phyloP scores from a whole-genome alignment of 2,113 vertebrate species.

The Ciconia stormi region DNA sequence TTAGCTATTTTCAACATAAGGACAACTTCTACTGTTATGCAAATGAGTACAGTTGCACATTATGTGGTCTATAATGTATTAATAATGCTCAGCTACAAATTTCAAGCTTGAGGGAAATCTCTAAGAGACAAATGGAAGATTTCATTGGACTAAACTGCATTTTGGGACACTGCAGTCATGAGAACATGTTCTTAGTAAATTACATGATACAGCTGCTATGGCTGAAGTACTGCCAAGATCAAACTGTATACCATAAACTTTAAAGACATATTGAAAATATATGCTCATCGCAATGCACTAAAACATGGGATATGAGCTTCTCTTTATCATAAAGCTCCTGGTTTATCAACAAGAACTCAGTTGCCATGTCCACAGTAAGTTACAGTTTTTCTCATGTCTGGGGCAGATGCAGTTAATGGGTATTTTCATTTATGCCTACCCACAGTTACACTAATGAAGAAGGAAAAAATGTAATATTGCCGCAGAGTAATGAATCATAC shows the following conservation, averaged over 20 bases:
- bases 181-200: conserved; percentile 6
- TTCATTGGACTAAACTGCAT: not conserved
- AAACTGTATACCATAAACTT: not conserved
- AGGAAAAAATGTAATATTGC: not conserved
- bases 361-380: not conserved
- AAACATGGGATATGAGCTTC: not conserved
- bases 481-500: not conserved
- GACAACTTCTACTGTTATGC: not conserved
- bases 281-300: not conserved
- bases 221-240: not conserved
- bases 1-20: not conserved
- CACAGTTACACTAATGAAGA: not conserved
- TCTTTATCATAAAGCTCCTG: not conserved
- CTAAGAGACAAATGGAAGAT: not conserved
- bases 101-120: conserved; percentile 17
- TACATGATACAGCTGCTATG: conserved; percentile 17
- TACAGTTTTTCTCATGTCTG: not conserved
- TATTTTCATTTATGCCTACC: not conserved
- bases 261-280: not conserved
- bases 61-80: conserved; percentile 12
- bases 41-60: not conserved
- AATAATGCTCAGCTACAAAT: not conserved
- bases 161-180: not conserved
- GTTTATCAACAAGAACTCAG: not conserved
- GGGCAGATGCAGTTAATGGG: not conserved